Evolutionary conservation across 2,797 vertebrate genomes (phyloP).

Genomic region (Pelodytes ibericus): DNA sequence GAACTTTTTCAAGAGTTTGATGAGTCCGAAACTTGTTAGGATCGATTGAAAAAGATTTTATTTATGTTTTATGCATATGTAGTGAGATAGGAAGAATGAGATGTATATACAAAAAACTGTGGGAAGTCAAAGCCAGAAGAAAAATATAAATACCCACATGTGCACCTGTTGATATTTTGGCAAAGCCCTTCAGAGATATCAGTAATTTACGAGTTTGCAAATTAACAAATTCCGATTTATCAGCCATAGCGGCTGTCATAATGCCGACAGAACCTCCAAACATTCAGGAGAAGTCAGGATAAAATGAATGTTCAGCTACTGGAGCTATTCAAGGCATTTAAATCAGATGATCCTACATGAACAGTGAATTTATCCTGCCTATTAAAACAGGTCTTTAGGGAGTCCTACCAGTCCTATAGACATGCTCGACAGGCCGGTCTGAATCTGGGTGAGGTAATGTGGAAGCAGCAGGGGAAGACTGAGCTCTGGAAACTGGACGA

Average conservation of each 20-base stretch:
- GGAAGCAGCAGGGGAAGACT: slow-evolving; percentile 70
- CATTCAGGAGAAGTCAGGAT: slow-evolving; percentile 68
- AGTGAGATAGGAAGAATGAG: not conserved
- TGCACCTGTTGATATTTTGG: slow-evolving; percentile 72
- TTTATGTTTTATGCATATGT: not conserved
- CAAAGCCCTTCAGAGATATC: slow-evolving; percentile 65
- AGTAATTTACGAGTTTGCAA: slow-evolving; percentile 74
- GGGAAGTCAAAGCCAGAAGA: slow-evolving; percentile 31
- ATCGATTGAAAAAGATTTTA: not conserved
- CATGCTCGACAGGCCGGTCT: slow-evolving; percentile 74
- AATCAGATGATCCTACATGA: slow-evolving; percentile 85
- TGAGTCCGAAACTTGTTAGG: too few species aligned
- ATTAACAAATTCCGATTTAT: slow-evolving; percentile 73
- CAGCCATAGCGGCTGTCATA: slow-evolving; percentile 72
- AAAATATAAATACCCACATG: slow-evolving; percentile 57
- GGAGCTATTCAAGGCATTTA: slow-evolving; percentile 82
- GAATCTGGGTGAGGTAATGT: slow-evolving; percentile 71
- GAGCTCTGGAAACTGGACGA: slow-evolving; percentile 67
- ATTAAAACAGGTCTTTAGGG: slow-evolving; percentile 71
- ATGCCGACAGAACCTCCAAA: slow-evolving; percentile 78
- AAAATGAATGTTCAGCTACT: slow-evolving; percentile 69
- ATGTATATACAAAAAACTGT: slow-evolving; percentile 27
- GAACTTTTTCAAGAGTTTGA: too few species aligned
- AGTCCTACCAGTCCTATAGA: slow-evolving; percentile 81
- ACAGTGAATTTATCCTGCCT: slow-evolving; percentile 76